These are phyloP conservation scores for Ernsta delagoae DNA, from an alignment of 2,888 invertebrate species.

Conservation along the genomic window DNA sequence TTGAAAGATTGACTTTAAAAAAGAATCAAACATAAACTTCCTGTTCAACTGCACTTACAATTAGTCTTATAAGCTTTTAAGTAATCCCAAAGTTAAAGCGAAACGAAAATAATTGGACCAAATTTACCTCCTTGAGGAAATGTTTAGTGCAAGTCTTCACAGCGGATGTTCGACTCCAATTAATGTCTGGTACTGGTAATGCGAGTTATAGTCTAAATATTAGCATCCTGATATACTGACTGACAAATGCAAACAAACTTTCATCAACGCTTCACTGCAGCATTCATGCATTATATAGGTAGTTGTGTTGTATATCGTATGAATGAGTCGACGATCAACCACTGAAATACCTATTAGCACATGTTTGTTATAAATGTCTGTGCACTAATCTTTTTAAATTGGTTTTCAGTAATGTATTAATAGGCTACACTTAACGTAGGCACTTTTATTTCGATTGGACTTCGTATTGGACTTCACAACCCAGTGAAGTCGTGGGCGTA, in stretches of 20 bases:
- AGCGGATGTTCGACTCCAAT: constrained; percentile 23
- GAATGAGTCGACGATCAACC: not conserved
- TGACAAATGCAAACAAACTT: constrained; percentile 28
- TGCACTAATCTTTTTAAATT: too few species aligned
- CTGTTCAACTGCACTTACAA: not conserved
- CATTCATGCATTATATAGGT: too few species aligned
- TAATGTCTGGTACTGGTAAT: constrained; percentile 17
- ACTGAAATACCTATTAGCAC: not conserved
- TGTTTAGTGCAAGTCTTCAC: constrained; percentile 17
- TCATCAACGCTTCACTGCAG: not conserved
- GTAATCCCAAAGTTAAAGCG: not conserved
- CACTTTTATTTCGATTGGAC: too few species aligned
- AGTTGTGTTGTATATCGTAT: too few species aligned
- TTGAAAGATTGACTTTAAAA: too few species aligned
- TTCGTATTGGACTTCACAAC: too few species aligned
- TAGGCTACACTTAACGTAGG: too few species aligned
- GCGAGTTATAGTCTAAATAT: constrained; percentile 33
- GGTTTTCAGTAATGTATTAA: too few species aligned
- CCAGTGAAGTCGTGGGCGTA: too few species aligned
- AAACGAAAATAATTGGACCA: constrained; percentile 16
- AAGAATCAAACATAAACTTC: not conserved
- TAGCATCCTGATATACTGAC: constrained; percentile 21
- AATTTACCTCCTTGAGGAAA: constrained; percentile 14
- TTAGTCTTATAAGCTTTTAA: constrained; percentile 10
- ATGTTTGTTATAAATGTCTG: too few species aligned